These are phyloP conservation scores for Clistopyga incitator DNA, from an alignment of 2,888 invertebrate species.

Conservation along the genomic window DNA sequence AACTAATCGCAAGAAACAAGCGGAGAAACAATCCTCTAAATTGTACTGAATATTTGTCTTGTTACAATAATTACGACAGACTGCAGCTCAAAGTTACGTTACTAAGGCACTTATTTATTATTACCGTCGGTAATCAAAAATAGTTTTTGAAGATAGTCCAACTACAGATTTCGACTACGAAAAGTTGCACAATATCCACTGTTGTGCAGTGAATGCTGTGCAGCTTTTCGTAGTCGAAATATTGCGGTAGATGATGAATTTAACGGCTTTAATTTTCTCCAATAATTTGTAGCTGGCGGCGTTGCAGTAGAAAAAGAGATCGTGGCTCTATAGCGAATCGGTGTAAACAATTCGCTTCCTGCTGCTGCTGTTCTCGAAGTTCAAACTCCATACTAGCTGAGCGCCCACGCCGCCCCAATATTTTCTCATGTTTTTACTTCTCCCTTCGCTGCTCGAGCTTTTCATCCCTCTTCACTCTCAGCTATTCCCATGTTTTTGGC, in stretches of 20 bases:
- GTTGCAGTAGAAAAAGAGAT: constrained; percentile 1
- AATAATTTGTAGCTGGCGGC: constrained; percentile 52
- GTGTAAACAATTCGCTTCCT: constrained; percentile 53
- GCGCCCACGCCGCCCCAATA: not conserved
- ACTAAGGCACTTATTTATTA: too few relatives aligned
- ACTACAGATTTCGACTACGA: too few relatives aligned
- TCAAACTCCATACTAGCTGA: constrained; percentile 22
- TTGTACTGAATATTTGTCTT: too few relatives aligned
- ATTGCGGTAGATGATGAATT: constrained; percentile 35
- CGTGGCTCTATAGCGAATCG: constrained; percentile 34
- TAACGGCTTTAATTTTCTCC: constrained; percentile 57
- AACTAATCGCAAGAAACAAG: too few relatives aligned
- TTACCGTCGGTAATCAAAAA: too few relatives aligned
- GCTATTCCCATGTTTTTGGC: constrained; percentile 24
- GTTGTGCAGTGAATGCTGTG: too few relatives aligned
- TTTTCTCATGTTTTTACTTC: constrained; percentile 34
- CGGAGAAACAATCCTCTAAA: too few relatives aligned
- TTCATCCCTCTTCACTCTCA: not conserved
- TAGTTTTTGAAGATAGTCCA: too few relatives aligned
- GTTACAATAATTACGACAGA: too few relatives aligned
- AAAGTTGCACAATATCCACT: too few relatives aligned
- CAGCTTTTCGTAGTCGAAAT: constrained; percentile 18
- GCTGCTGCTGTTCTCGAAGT: constrained; percentile 47
- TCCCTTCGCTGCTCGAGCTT: not conserved
- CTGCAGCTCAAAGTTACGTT: too few relatives aligned